Evolutionary conservation across 2,113 vertebrate genomes (phyloP), one percentile per base, ranked within the genome.

Genomic region (Amphiprion ocellaris): DNA sequence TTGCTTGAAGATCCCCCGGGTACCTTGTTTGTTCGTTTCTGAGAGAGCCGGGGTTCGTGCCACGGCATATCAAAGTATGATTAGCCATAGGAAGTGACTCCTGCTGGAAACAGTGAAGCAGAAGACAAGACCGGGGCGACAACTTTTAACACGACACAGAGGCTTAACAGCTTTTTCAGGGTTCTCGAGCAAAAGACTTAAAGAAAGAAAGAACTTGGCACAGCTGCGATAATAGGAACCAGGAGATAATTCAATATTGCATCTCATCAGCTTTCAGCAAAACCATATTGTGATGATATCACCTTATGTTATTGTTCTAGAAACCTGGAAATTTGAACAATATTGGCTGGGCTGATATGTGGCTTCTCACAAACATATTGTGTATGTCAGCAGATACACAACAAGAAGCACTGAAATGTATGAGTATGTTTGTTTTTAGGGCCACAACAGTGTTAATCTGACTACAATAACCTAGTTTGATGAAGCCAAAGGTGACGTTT

Each of bases 31-130:
- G 86, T 92, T 91, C 33, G 37, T 85, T 85, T 90, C 73, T 62
- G 72, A 85, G 69, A 76, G 53, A 87, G 81, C 33, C 56, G 55
- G 16, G 69, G 85, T 88, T 79, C 62, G 81, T 92, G 91, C 73
- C 83, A 74, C 21, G 10, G 88, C 89, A 90, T 88, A 90, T 87
- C 87, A 79, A 87, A 80, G 84, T 69, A 50, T 72, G 90, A 90
- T 94, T 88, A 93, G 80, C 72, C 56, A 77, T 85, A 85, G 89
- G 84, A 90, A 88, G 70, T 68, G 77, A 63, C 63, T 78, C 67
- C 76, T 74, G 74, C 73, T 62, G 55, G 61, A 82, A 70, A 87
- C 74, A 64, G 53, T 28, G 62, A 53, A 46, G 56, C 72, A 71
- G 60, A 73, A 63, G 60, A 81, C 17, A 66, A 30, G 63, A 44